Conservation (phyloP, 2,888 invertebrate genomes). For the Pollenia angustigena region DNA sequence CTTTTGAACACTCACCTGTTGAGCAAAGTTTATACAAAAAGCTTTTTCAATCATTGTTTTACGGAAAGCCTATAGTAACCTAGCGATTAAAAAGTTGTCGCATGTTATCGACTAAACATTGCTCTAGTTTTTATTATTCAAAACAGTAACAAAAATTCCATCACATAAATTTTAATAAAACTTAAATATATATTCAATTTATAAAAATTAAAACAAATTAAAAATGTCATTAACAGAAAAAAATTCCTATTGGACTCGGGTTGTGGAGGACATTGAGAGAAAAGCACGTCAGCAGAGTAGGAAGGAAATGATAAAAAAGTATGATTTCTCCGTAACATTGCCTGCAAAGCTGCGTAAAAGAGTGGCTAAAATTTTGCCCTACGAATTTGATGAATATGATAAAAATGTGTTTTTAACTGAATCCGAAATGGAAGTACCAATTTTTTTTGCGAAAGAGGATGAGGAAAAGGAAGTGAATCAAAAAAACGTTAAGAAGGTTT, state of each 20-base stretch:
- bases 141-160: constrained; percentile 39
- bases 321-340: constrained; percentile 80
- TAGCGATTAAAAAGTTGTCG: not conserved
- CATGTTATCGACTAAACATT: constrained; percentile 57
- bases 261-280: constrained; percentile 80
- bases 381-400: constrained; percentile 80
- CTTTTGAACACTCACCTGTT: too few relatives aligned
- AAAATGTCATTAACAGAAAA: constrained; percentile 73
- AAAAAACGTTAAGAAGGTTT: constrained; percentile 54
- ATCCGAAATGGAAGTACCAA: constrained; percentile 72
- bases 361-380: constrained; percentile 79
- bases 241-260: constrained; percentile 79
- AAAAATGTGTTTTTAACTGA: constrained; percentile 79
- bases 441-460: constrained; percentile 73
- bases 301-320: constrained; percentile 72
- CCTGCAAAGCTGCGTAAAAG: constrained; percentile 79
- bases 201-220: not conserved
- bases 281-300: constrained; percentile 71
- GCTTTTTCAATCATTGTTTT: too few relatives aligned
- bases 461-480: constrained; percentile 70
- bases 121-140: not conserved
- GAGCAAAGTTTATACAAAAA: too few relatives aligned
- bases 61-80: not conserved
- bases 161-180: constrained; percentile 25
- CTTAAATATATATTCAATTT: not conserved